Evolutionary conservation across 2,888 invertebrate species (phyloP).

Genomic region (Nomada fucata): DNA sequence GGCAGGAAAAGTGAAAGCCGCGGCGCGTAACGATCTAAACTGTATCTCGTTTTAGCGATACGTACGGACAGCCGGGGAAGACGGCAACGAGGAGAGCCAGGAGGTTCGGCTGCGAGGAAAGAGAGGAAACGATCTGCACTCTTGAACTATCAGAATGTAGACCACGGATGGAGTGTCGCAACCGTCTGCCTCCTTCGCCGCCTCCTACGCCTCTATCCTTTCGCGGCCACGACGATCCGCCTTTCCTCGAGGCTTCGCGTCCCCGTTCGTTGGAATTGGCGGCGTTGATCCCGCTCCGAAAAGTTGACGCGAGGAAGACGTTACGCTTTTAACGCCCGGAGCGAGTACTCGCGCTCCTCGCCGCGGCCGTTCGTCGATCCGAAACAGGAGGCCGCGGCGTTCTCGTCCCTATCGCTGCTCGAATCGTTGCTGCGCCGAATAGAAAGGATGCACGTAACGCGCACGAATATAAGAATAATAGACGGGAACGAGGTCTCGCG

Average conservation of each 20-base stretch:
- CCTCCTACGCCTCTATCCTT: conserved; percentile 65
- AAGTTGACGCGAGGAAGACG: too few species aligned
- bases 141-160: conserved; percentile 77
- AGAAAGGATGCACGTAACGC: too few species aligned
- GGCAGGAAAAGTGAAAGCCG: conserved; percentile 80
- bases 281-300: neutral
- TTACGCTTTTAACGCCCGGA: too few species aligned
- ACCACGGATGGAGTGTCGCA: conserved; percentile 74
- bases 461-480: conserved; percentile 14
- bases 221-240: conserved; percentile 38
- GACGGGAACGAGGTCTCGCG: neutral
- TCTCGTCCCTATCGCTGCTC: too few species aligned
- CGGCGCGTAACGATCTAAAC: conserved; percentile 79
- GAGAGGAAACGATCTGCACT: conserved; percentile 67
- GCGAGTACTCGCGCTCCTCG: too few species aligned
- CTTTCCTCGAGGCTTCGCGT: conserved; percentile 47
- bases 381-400: too few species aligned
- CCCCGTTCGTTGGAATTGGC: conserved; percentile 15
- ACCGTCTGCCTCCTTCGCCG: conserved; percentile 63
- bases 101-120: conserved; percentile 16
- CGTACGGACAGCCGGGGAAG: conserved; percentile 46
- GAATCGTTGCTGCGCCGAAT: too few species aligned
- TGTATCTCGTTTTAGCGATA: conserved; percentile 76
- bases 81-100: conserved; percentile 30
- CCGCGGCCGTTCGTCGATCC: too few species aligned